Evolutionary conservation across 2,797 vertebrate species (phyloP), one percentile per base, ranked within the genome.

Genomic region (Pseudomugil gertrudae): DNA sequence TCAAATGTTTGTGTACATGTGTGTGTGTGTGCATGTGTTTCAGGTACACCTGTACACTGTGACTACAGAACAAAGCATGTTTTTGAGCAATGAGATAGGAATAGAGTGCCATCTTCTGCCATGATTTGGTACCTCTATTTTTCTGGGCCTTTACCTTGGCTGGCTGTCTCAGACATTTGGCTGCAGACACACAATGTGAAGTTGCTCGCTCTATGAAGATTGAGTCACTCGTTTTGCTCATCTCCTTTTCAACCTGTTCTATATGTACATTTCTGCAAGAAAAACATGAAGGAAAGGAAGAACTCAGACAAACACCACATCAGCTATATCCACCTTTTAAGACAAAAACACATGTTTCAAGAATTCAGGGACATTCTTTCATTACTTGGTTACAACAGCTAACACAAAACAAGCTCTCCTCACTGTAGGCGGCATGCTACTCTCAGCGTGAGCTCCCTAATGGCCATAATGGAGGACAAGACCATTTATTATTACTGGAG

Each of bases 91-190:
- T 83, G 52, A 45, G 40, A 81, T 79, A 80, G 87, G 80, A 79
- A 76, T 72, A 92, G 79, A 94, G 85, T 92, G 93, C 89, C 94
- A 93, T 89, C 94, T 93, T 72, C 84, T 93, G 94, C 74, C 21
- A 38, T 24, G 32, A 45, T 1, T n/a, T 15, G 54, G 53, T 36
- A 69, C 57, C 68, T 63, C 52, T 7, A 2, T 55, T 36, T 57
- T 60, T 17, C 63, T 63, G 24, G 15, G 7, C 47, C 26, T 38
- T 40, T 21, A 70, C 69, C 68, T 62, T 60, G 69, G 48, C 57
- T 72, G 7, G 14, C 57, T 36, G 67, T 83, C 74, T 75, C 79
- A 68, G 74, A 84, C 84, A 80, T 88, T 73, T 89, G 84, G 55
- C 64, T 81, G 55, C 74, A 89, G 73, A 81, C 66, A 66, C 64